Conservation (phyloP, 2,113 vertebrate species). For the Hyperoodon ampullatus region DNA sequence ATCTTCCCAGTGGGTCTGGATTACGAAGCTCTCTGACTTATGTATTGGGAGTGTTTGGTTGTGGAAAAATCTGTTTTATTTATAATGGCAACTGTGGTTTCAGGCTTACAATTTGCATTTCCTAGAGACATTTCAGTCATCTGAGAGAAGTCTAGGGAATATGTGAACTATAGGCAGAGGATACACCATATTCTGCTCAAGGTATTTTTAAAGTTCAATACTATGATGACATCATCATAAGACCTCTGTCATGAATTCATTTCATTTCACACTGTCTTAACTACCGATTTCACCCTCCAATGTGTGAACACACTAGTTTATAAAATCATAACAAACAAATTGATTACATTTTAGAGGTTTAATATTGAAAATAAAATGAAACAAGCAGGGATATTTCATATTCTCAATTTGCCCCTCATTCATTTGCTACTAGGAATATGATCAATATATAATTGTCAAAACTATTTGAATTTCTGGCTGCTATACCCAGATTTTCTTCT, state of each 20-base stretch:
- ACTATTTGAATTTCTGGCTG: background rate
- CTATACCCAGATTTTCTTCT: background rate
- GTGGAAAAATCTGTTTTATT: background rate
- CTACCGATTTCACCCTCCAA: background rate
- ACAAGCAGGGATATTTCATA: background rate
- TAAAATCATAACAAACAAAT: background rate
- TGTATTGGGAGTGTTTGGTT: background rate
- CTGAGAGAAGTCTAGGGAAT: background rate
- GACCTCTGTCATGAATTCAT: background rate
- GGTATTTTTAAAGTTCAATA: background rate
- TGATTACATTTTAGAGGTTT: background rate
- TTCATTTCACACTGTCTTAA: conserved; percentile 16
- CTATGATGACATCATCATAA: background rate
- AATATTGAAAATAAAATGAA: background rate
- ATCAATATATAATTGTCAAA: background rate
- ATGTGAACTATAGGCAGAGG: background rate
- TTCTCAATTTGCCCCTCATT: background rate
- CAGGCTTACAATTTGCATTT: background rate
- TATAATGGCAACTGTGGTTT: background rate
- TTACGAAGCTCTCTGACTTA: background rate
- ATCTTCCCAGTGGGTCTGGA: background rate
- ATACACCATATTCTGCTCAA: background rate
- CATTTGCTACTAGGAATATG: background rate
- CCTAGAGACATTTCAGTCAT: background rate
- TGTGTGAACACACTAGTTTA: background rate